Evolutionary conservation across 2,888 invertebrate species (phyloP).

Genomic region (Spodoptera exigua): DNA sequence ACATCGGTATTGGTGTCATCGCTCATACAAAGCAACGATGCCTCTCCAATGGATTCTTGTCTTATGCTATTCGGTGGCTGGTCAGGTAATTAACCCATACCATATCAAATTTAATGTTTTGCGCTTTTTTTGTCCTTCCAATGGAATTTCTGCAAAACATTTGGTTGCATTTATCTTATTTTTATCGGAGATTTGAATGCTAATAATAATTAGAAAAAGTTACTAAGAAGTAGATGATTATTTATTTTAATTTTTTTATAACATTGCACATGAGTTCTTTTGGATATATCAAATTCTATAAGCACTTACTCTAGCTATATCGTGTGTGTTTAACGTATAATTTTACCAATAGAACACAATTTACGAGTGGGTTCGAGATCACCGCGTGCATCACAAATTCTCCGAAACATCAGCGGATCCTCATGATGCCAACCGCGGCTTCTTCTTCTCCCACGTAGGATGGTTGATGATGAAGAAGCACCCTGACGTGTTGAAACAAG

Average conservation of each 20-base stretch:
- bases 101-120: not conserved
- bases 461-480: constrained; percentile 98
- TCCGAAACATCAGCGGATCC: constrained; percentile 95
- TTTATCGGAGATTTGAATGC: no score
- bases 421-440: constrained; percentile 94
- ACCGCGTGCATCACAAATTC: constrained; percentile 93
- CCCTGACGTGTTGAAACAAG: constrained; percentile 94
- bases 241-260: no score
- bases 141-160: no score
- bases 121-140: no score
- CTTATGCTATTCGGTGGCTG: constrained; percentile 90
- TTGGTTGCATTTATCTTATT: no score
- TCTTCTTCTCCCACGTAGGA: constrained; percentile 97
- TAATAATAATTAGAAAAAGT: no score
- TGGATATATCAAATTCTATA: no score
- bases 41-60: constrained; percentile 90
- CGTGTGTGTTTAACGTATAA: not conserved
- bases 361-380: constrained; percentile 93
- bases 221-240: no score
- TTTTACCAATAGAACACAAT: constrained; percentile 89
- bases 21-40: constrained; percentile 91
- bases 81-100: constrained; percentile 84
- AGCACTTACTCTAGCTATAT: not conserved
- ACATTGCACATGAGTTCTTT: no score
- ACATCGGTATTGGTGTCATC: constrained; percentile 92